These are phyloP conservation scores for Bugulina stolonifera DNA, from an alignment of 2,888 invertebrate species.

Conservation along the genomic window DNA sequence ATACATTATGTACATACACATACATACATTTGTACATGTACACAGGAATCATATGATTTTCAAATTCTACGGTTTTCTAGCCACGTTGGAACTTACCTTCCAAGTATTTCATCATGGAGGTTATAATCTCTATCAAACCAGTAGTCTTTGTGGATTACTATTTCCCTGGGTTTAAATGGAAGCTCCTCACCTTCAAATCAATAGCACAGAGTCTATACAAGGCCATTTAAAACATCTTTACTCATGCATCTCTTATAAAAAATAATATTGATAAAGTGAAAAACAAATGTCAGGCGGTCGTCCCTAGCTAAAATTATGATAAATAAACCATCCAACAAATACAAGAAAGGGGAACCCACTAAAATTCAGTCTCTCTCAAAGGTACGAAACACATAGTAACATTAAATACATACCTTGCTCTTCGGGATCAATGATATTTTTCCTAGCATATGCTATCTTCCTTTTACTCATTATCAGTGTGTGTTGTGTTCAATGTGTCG, in stretches of 20 bases:
- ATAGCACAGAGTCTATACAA: too few relatives aligned
- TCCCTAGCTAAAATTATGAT: too few relatives aligned
- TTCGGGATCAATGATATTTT: constrained; percentile 23
- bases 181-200: constrained; percentile 24
- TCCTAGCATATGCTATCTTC: constrained; percentile 25
- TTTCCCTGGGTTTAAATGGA: constrained; percentile 18
- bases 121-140: constrained; percentile 24
- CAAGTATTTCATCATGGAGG: constrained; percentile 9
- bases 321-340: too few relatives aligned
- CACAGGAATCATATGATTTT: background rate
- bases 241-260: too few relatives aligned
- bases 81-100: background rate
- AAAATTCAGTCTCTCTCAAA: too few relatives aligned
- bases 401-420: constrained; percentile 13
- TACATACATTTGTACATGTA: background rate
- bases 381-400: too few relatives aligned
- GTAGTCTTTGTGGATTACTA: constrained; percentile 22
- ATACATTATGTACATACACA: background rate
- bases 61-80: too few relatives aligned
- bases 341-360: too few relatives aligned
- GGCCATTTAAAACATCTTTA: too few relatives aligned
- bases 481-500: too few relatives aligned
- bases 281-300: too few relatives aligned
- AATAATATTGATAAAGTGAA: too few relatives aligned
- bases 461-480: constrained; percentile 25